Base-by-base conservation (phyloP, 2,113 vertebrate species). In the Cichladusa arquata region DNA sequence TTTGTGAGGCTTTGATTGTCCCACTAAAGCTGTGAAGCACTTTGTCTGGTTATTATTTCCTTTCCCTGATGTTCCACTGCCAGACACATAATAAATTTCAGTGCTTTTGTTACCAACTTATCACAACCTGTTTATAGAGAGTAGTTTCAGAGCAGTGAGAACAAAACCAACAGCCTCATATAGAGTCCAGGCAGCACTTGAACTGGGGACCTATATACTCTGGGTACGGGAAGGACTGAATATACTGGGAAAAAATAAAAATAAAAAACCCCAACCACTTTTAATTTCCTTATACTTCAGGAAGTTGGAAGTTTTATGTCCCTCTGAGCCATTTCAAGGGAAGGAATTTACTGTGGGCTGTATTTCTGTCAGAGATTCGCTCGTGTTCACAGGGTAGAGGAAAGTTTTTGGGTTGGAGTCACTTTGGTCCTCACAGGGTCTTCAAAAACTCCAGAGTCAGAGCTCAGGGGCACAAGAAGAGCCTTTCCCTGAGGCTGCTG, bases 1-100 rank as follows among this genome's bases (percentile, higher is more conserved):
- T 93, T 85, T 94, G 80, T 90, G 95, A 92, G 88, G 86, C 76
- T 96, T 96, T 96, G 95, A 94, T 94, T 96, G 88, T 90, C 92
- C 84, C 81, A 85, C 86, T 93, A 95, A 96, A 96, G 76, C 94
- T 94, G 77, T 45, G 62, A 78, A 97, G 90, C 69, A 78, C 92
- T 95, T 97, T 94, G 80, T 88, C 69, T 92, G 65, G 89, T 88
- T 95, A 93, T 95, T 96, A 96, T 88, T 92, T 89, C 82, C 92
- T 80, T 88, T 60, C 88, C 92, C 90, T 81, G 82, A 96, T 90
- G 93, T 74, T 96, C 72, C 76, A 29, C 60, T 42, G 65, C 82
- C 60, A 78, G 85, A 65, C 82, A 60, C 57, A 57, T 48, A 66
- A 96, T 94, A 97, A 96, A 97, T 95, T 92, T 93, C 85, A 67